Conservation (phyloP, 1,140 invertebrate species). For the Penaeus indicus region DNA sequence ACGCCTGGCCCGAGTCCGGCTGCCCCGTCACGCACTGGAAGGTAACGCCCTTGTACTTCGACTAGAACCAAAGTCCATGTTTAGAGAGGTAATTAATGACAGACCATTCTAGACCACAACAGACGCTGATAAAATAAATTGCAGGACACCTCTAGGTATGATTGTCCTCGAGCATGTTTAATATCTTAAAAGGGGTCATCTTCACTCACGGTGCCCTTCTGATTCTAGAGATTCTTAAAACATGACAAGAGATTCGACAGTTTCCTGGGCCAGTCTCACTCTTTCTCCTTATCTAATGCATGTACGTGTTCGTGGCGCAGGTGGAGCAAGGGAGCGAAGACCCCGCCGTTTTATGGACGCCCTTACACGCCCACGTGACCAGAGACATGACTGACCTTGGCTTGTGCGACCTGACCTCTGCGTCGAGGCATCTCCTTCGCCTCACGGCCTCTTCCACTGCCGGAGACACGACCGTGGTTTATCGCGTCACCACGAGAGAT, state of each 20-base stretch:
- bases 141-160: no score
- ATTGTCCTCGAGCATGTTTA: no score
- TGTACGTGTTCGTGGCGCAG: not conserved
- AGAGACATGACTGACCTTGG: constrained; percentile 58
- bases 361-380: constrained; percentile 50
- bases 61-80: no score
- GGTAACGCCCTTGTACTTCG: constrained; percentile 17
- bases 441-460: constrained; percentile 56
- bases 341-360: constrained; percentile 5
- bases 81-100: no score
- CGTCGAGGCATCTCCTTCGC: constrained; percentile 45
- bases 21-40: constrained; percentile 65
- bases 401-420: constrained; percentile 51
- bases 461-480: constrained; percentile 56
- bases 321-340: constrained; percentile 44
- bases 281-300: not conserved
- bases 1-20: constrained; percentile 60
- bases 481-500: constrained; percentile 53
- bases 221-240: no score
- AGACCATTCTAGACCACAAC: no score
- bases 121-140: no score
- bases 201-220: no score
- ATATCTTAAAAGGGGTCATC: no score
- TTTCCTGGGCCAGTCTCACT: no score
- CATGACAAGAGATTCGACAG: no score